Conservation (phyloP, 2,888 invertebrate genomes). For the Hydrotaea diabolus region DNA sequence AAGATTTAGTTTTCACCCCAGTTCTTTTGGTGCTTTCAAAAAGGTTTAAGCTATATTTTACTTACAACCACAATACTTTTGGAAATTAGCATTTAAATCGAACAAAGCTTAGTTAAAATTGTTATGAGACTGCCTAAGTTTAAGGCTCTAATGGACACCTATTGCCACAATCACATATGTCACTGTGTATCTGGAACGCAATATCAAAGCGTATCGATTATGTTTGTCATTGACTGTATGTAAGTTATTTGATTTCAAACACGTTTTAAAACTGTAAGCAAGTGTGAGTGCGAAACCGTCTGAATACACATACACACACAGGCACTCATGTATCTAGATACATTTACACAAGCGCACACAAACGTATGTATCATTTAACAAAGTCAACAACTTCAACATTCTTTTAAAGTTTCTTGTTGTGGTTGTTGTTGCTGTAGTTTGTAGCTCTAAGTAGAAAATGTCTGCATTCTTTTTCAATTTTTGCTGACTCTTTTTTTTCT, state of each 20-base stretch:
- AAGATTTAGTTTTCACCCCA: no score
- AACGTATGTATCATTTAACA: conserved; percentile 46
- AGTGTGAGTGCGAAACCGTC: neutral
- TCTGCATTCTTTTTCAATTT: conserved; percentile 62
- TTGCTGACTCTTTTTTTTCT: conserved; percentile 52
- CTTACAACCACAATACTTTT: no score
- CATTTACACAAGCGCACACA: neutral
- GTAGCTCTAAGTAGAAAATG: conserved; percentile 54
- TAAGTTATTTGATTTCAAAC: conserved; percentile 61
- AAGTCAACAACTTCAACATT: conserved; percentile 66
- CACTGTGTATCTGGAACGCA: neutral
- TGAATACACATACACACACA: neutral
- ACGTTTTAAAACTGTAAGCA: conserved; percentile 35
- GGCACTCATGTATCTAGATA: neutral
- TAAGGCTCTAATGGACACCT: no score
- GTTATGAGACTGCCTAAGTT: no score
- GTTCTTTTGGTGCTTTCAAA: no score
- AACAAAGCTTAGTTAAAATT: no score
- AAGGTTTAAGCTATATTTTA: no score
- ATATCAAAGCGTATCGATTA: conserved; percentile 22
- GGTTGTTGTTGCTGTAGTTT: neutral
- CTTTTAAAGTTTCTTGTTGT: conserved; percentile 41
- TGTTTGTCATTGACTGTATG: conserved; percentile 51
- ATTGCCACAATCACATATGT: neutral
- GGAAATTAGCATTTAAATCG: no score